Base-by-base conservation (phyloP, 2,888 invertebrate genomes). In the Polymixis flavicincta region DNA sequence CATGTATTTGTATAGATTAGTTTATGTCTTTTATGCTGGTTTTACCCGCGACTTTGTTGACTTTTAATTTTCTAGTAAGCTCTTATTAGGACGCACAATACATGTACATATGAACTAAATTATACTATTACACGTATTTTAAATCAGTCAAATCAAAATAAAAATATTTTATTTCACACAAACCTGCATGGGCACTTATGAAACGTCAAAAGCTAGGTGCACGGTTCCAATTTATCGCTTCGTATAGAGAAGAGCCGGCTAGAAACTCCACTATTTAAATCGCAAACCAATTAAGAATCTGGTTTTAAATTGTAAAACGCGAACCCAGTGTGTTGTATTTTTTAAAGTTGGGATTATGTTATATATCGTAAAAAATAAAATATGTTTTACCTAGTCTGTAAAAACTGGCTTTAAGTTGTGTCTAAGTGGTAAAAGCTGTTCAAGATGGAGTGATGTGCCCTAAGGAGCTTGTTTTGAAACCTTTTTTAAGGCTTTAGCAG, bases 341-440 rank as follows among this genome's bases (percentile, higher is more conserved):
- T 64, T 68, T 69, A 0, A 37, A 7, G 22, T 37, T 42, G 5
- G 9, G 13, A 3, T 17, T 2, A n/a, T 42, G 28, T 14, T n/a
- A 25, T 60, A 19, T 22, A 19, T 22, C 2, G 13, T 64, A 25
- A 66, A 54, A 67, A 37, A 2, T 9, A n/a, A 32, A 65, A 37
- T 57, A 32, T 52, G 19, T 68, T 61, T 55, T 61, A 67, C 22
- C 17, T 50, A 9, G 14, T 52, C 14, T 48, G 25, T 55, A 48
- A 74, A 75, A 76, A 32, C 32, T 22, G n/a, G 28, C 9, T 75
- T 61, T n/a, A 14, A 67, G 19, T 65, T 22, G 22, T 61, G 45
- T 22, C 32, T 70, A 63, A 79, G 79, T 79, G 52, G 48, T 52
- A 48, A 67, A 80, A 67, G 63, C 61, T 70, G n/a, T 61, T 8